phyloP scores from a whole-genome alignment of 2,797 vertebrate genomes.

The Thalassophryne amazonica region DNA sequence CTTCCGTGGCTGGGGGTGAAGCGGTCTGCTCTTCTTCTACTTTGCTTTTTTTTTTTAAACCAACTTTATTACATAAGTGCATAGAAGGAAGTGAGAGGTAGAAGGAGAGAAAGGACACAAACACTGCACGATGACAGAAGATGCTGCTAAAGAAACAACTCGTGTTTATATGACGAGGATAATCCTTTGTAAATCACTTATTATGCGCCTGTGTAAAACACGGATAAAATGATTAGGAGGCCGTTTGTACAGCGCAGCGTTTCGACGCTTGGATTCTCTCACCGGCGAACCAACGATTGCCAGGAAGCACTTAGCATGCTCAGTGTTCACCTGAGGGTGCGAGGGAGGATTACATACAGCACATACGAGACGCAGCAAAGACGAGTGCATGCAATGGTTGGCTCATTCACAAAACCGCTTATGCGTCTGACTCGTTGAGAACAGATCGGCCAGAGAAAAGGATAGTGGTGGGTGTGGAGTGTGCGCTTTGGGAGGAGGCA shows the following conservation, averaged over 20 bases:
- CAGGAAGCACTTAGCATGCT: conserved; percentile 67
- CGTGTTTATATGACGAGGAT: conserved; percentile 61
- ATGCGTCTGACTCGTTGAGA: conserved; percentile 59
- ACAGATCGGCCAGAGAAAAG: conserved; percentile 23
- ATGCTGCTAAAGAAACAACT: conserved; percentile 31
- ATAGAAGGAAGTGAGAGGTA: conserved; percentile 26
- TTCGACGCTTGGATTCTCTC: conserved; percentile 9
- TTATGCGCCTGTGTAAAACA: conserved; percentile 59
- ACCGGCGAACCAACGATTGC: conserved; percentile 40
- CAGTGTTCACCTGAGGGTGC: conserved; percentile 45
- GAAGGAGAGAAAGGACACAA: background rate
- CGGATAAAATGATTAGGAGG: conserved; percentile 68
- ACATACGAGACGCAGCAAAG: no score
- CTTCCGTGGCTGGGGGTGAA: conserved; percentile 26
- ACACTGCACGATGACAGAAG: no score
- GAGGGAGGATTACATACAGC: conserved; percentile 32
- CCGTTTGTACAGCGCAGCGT: conserved; percentile 33
- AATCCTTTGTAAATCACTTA: conserved; percentile 68
- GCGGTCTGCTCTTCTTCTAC: conserved; percentile 67
- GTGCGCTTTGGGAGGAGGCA: background rate
- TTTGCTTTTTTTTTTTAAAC: no score
- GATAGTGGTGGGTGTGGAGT: background rate
- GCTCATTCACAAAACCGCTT: conserved; percentile 47
- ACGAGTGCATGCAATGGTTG: conserved; percentile 50
- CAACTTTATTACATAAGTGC: conserved; percentile 69